Conservation (phyloP, 2,113 vertebrate genomes). For the Tachysurus vachellii region DNA sequence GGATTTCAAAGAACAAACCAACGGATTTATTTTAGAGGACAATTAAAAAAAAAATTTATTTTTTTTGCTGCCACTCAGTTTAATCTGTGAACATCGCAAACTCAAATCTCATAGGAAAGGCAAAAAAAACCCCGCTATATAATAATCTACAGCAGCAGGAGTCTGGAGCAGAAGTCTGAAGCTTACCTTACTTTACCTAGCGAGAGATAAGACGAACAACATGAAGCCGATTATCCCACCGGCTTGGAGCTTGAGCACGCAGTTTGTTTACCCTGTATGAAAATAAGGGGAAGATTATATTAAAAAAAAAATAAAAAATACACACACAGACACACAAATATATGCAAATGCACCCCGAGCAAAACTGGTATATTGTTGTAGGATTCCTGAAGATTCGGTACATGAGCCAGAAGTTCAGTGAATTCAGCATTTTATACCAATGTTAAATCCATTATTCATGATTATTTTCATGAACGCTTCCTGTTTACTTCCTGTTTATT, state of each 20-base stretch:
- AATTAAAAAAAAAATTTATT: neutral
- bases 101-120: neutral
- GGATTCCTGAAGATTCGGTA: neutral
- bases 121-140: neutral
- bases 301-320: neutral
- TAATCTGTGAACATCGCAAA: neutral
- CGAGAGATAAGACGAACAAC: constrained; percentile 30
- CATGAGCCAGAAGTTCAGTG: neutral
- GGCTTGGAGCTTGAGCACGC: constrained; percentile 2
- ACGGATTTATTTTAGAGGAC: neutral
- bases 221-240: constrained; percentile 42
- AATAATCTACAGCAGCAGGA: neutral
- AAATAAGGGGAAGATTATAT: neutral
- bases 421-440: neutral
- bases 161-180: constrained; percentile 21
- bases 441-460: constrained; percentile 5
- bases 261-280: constrained; percentile 29
- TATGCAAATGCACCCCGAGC: constrained; percentile 3
- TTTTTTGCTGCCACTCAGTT: neutral
- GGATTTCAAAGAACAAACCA: neutral
- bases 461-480: neutral
- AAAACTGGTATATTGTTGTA: neutral
- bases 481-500: neutral
- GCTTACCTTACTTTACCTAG: constrained; percentile 27
- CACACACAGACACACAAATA: neutral